Evolutionary conservation across 2,888 invertebrate species (phyloP), one percentile per base, ranked within the genome.

Genomic region (Drosophila sordidapex): DNA sequence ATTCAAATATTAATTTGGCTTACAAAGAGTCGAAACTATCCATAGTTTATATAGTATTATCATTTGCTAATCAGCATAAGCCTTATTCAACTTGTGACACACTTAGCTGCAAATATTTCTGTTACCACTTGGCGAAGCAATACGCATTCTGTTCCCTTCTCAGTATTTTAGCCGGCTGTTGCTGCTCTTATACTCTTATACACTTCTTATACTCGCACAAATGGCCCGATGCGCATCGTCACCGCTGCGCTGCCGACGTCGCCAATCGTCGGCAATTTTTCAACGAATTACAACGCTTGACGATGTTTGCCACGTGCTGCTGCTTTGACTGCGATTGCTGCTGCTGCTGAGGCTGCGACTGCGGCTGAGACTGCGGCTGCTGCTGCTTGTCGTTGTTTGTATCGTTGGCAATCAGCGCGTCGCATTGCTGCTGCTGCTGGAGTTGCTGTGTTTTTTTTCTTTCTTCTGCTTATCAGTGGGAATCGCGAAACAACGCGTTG

Each of bases 201-300:
- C 58, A 38, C 31, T 46, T 15, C 46, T 67, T 67, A 64, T 64
- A 27, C 61, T 35, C 58, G 62, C 40, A 70, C 54, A 74, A 60
- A 25, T 51, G 27, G 49, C 33, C 36, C 54, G 43, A 36, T 40
- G 64, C 64, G 65, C 65, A 74, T 78, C 63, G 66, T 40, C 70
- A 65, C 60, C 65, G 69, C 81, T 79, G 80, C 80, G 77, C 74
- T 79, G 80, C 82, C 76, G 77, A 87, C 90, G 90, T 83, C 82
- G 81, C 83, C 63, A 75, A 62, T 56, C 58, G 69, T 78, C 75
- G 79, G 53, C 70, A 53, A 63, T 79, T 69, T 86, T 66, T 81
- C 77, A 79, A 76, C 91, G 90, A 90, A 90, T 90, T 89, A 86
- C 90, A 90, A 74, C 83, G 86, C 90, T 84, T 83, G 76, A 70